A percentile compares a stretch with the other conserved stretches of the same genome.
phyloP scores from a whole-genome alignment of 2,113 vertebrate species.

The Cololabis saira region DNA sequence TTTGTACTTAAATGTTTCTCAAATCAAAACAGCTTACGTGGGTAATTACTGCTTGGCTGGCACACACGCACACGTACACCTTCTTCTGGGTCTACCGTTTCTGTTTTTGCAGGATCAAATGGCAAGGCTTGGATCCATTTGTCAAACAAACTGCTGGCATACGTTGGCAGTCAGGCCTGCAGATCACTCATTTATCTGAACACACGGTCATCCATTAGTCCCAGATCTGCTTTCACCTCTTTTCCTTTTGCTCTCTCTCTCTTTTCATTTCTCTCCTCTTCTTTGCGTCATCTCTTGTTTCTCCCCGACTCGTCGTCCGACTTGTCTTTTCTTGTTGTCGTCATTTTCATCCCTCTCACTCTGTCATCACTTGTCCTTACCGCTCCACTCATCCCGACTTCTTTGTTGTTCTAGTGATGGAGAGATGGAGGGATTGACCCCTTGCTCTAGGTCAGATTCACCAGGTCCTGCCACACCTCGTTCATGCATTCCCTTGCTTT shows the following conservation, averaged over 20 bases:
- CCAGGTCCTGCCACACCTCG: conserved; percentile 36
- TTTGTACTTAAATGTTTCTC: conserved; percentile 53
- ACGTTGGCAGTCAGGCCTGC: conserved; percentile 52
- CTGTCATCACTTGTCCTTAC: conserved; percentile 64
- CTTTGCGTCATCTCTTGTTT: conserved; percentile 52
- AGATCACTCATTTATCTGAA: conserved; percentile 64
- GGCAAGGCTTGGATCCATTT: conserved; percentile 61
- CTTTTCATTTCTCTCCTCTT: conserved; percentile 32
- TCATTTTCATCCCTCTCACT: conserved; percentile 62
- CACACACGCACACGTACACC: conserved; percentile 10
- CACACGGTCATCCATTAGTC: conserved; percentile 72
- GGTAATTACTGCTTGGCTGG: conserved; percentile 38
- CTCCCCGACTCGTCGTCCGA: conserved; percentile 37
- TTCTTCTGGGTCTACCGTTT: conserved; percentile 48
- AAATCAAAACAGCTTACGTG: conserved; percentile 50
- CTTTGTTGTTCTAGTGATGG: conserved; percentile 46
- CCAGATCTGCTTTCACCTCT: conserved; percentile 75
- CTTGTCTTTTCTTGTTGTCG: conserved; percentile 66
- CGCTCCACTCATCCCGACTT: conserved; percentile 45
- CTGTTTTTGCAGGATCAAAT: conserved; percentile 67
- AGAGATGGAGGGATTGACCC: conserved; percentile 58
- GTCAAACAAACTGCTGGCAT: conserved; percentile 65
- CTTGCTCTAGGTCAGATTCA: conserved; percentile 49
- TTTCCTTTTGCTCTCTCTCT: conserved; percentile 24
- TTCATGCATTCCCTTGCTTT: conserved; percentile 27